Evolutionary conservation across 2,888 invertebrate genomes (phyloP).

Genomic region (Pycnomerus fuliginosus): DNA sequence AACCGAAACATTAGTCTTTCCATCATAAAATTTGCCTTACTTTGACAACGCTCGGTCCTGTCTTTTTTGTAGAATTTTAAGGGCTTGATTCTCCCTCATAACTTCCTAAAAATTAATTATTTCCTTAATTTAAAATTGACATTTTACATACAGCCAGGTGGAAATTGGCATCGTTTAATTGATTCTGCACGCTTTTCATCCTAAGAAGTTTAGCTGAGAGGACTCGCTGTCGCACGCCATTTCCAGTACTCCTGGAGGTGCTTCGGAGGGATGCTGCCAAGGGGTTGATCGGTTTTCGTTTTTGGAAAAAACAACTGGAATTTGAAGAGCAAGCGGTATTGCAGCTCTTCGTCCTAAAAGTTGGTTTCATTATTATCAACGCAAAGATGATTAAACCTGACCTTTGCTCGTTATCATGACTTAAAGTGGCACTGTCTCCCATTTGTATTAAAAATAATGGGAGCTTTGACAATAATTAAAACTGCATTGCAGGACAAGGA

Average conservation of each 20-base stretch:
- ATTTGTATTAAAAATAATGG: too few species aligned
- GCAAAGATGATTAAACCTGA: too few species aligned
- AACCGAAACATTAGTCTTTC: conserved; percentile 15
- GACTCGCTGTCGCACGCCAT: conserved; percentile 60
- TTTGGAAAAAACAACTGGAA: conserved; percentile 50
- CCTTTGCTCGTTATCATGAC: too few species aligned
- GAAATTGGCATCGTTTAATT: conserved; percentile 75
- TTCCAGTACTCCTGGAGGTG: conserved; percentile 24
- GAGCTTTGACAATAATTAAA: too few species aligned
- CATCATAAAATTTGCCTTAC: conserved; percentile 49
- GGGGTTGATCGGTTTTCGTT: conserved; percentile 48
- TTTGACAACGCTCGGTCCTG: conserved; percentile 76
- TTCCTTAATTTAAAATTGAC: neutral
- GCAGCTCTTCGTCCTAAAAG: conserved; percentile 45
- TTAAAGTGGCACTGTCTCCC: too few species aligned
- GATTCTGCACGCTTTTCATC: conserved; percentile 76
- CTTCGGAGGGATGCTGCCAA: conserved; percentile 39
- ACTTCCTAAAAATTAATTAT: conserved; percentile 55
- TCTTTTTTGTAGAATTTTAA: conserved; percentile 75
- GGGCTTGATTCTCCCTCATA: conserved; percentile 70
- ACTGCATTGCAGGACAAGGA: too few species aligned
- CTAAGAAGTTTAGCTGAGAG: conserved; percentile 75
- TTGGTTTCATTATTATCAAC: conserved; percentile 2
- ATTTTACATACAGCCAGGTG: conserved; percentile 65
- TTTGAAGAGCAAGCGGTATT: conserved; percentile 50